Conservation (phyloP, 2,888 invertebrate species). For the Tipula confusa region DNA sequence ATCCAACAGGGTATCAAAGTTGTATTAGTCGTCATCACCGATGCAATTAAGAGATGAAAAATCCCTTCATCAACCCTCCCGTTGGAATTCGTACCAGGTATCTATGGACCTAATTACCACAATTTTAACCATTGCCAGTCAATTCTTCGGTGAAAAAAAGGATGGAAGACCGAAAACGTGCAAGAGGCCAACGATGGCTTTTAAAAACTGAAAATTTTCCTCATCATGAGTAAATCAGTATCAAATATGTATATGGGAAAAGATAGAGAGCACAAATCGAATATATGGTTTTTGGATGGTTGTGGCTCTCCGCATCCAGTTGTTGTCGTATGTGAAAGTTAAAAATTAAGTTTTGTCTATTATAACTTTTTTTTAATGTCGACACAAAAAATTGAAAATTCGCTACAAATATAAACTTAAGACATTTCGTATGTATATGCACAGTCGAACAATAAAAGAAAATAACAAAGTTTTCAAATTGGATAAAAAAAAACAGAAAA, state of each 20-base stretch:
- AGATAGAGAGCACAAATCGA: background rate
- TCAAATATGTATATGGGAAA: background rate
- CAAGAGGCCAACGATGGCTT: too few relatives aligned
- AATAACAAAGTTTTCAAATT: background rate
- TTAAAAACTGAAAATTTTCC: too few relatives aligned
- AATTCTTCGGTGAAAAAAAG: too few relatives aligned
- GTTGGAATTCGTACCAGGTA: too few relatives aligned
- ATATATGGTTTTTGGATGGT: background rate
- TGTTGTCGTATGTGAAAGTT: background rate
- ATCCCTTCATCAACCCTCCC: too few relatives aligned
- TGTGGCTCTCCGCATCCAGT: background rate
- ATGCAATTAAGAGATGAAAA: too few relatives aligned
- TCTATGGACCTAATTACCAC: too few relatives aligned
- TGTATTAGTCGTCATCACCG: too few relatives aligned
- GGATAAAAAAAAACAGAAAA: background rate
- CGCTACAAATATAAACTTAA: background rate
- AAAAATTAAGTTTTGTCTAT: background rate
- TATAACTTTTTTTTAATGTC: background rate
- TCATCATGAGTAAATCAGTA: background rate
- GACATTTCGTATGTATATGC: background rate
- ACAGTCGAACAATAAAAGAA: background rate
- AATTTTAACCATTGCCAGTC: too few relatives aligned
- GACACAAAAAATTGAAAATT: background rate
- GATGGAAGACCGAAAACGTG: too few relatives aligned
- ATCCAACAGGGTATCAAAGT: too few relatives aligned